Evolutionary conservation across 2,888 invertebrate species (phyloP).

Genomic region (Eulithis prunata): DNA sequence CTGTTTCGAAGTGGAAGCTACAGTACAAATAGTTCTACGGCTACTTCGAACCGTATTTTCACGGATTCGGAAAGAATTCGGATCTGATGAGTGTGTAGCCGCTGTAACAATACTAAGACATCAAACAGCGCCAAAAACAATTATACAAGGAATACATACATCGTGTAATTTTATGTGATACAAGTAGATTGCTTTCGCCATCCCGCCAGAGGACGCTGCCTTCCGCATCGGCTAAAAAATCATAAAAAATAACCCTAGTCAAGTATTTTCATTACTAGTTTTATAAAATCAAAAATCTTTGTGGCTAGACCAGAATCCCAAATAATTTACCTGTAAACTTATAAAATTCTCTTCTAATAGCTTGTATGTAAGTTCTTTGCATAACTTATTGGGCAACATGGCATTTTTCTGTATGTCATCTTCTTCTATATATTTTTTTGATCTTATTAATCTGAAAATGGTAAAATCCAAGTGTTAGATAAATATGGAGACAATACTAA

Average conservation of each 20-base stretch:
- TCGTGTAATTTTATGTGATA: constrained; percentile 70
- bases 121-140: no score
- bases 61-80: no score
- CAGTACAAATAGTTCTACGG: no score
- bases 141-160: constrained; percentile 63
- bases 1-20: no score
- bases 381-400: constrained; percentile 97
- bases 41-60: no score
- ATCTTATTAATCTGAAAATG: constrained; percentile 87
- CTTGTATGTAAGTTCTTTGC: constrained; percentile 93
- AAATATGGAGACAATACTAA: no score
- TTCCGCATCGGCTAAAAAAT: constrained; percentile 89
- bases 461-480: background rate
- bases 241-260: background rate
- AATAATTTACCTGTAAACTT: constrained; percentile 84
- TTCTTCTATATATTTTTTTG: constrained; percentile 93
- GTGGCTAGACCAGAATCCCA: no score
- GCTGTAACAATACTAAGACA: no score
- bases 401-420: constrained; percentile 96
- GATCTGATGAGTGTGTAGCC: no score
- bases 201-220: constrained; percentile 86
- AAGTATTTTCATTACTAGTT: no score
- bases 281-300: no score
- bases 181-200: constrained; percentile 88
- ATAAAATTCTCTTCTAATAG: constrained; percentile 92